Conservation (phyloP, 2,797 vertebrate genomes). For the Macroramphosus scolopax region DNA sequence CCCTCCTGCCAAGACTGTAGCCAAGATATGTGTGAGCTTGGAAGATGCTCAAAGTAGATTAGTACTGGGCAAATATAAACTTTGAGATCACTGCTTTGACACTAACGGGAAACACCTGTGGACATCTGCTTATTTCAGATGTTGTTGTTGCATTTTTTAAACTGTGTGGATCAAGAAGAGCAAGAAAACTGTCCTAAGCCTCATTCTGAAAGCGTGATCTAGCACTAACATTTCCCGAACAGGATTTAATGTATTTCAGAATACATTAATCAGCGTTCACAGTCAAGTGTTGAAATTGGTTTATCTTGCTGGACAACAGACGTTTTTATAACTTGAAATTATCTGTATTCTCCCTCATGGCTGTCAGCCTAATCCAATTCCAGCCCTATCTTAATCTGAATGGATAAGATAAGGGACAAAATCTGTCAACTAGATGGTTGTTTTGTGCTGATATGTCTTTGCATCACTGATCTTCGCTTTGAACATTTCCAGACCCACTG, state of each 20-base stretch:
- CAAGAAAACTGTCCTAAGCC: too few species aligned
- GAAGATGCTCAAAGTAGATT: slow-evolving; percentile 63
- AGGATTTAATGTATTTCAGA: neutral
- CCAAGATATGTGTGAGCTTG: slow-evolving; percentile 62
- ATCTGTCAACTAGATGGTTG: slow-evolving; percentile 29
- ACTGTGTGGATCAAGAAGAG: neutral
- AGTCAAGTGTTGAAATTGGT: slow-evolving; percentile 15
- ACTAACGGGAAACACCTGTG: slow-evolving; percentile 56
- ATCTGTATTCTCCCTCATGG: slow-evolving; percentile 37
- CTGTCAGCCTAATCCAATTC: slow-evolving; percentile 36
- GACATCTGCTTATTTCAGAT: slow-evolving; percentile 16
- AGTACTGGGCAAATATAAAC: slow-evolving; percentile 59
- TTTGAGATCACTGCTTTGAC: slow-evolving; percentile 51
- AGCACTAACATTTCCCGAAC: neutral
- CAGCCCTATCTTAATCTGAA: slow-evolving; percentile 40
- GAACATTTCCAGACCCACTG: slow-evolving; percentile 24
- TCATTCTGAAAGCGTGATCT: too few species aligned
- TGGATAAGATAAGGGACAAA: slow-evolving; percentile 49
- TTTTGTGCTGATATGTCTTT: slow-evolving; percentile 40
- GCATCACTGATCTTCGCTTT: slow-evolving; percentile 39
- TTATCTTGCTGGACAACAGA: slow-evolving; percentile 18
- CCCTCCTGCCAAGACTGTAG: slow-evolving; percentile 46
- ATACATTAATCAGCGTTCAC: slow-evolving; percentile 9
- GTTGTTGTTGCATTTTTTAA: slow-evolving; percentile 1
- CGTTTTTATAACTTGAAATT: slow-evolving; percentile 43